Conservation (phyloP, 2,888 invertebrate species). For the Idaea dimidiata region DNA sequence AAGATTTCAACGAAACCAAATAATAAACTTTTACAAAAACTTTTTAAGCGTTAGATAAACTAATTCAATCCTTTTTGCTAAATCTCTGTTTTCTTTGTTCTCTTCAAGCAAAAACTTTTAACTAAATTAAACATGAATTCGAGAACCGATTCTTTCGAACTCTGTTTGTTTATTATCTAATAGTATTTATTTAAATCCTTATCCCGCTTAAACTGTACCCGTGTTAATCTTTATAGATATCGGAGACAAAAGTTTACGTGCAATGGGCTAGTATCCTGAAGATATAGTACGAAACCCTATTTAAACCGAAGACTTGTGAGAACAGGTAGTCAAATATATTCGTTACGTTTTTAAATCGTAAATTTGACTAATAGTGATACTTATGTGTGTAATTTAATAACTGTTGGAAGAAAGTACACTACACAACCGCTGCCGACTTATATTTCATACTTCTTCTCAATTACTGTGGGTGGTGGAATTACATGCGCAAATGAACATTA, state of each 20-base stretch:
- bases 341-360: not conserved
- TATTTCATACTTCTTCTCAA: conserved; percentile 41
- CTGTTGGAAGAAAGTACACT: not conserved
- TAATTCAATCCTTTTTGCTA: conserved; percentile 69
- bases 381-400: not conserved
- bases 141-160: conserved; percentile 46
- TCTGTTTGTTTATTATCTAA: conserved; percentile 73
- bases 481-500: conserved; percentile 63
- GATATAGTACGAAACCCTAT: conserved; percentile 39
- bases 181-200: conserved; percentile 74
- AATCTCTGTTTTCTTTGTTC: conserved; percentile 59
- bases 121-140: conserved; percentile 35
- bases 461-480: conserved; percentile 63
- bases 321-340: conserved; percentile 1
- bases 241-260: conserved; percentile 58
- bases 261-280: conserved; percentile 50
- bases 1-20: conserved; percentile 57
- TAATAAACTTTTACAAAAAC: conserved; percentile 57
- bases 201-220: conserved; percentile 72
- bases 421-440: not conserved
- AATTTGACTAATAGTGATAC: not conserved
- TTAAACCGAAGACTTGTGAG: not conserved
- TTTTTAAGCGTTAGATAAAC: conserved; percentile 62
- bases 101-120: conserved; percentile 38
- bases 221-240: conserved; percentile 51